A percentile compares a stretch with the other conserved stretches of the same genome.
Evolutionary conservation across 2,113 vertebrate genomes (phyloP).

Genomic region (Sphyrna mokarran): DNA sequence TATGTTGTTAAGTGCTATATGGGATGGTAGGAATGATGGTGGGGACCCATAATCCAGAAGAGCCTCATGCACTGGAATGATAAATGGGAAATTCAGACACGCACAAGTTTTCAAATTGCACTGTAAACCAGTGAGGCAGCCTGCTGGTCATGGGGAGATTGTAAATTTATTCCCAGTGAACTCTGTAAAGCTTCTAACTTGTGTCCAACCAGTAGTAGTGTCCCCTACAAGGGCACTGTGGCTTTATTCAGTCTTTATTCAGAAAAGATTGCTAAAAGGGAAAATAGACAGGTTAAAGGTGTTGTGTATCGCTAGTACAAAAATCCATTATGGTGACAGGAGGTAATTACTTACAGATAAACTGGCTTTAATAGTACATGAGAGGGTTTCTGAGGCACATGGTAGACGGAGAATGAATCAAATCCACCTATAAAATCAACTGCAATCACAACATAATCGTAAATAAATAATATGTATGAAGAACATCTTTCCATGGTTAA

Average conservation of each 20-base stretch:
- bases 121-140: not conserved
- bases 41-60: not conserved
- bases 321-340: constrained; percentile 16
- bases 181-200: not conserved
- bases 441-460: constrained; percentile 62
- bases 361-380: constrained; percentile 82
- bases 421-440: constrained; percentile 98
- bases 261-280: not conserved
- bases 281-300: not conserved
- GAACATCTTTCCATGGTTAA: constrained; percentile 45
- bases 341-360: constrained; percentile 74
- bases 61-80: not conserved
- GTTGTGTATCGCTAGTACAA: constrained; percentile 16
- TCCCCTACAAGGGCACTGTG: not conserved
- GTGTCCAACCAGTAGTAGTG: not conserved
- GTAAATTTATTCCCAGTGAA: not conserved
- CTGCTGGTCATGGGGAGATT: not conserved
- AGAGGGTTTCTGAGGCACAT: constrained; percentile 87
- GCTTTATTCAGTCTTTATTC: not conserved
- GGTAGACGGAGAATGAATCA: constrained; percentile 91
- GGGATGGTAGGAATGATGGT: not conserved
- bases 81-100: not conserved
- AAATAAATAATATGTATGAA: constrained; percentile 51
- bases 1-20: not conserved
- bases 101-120: not conserved